Conservation (phyloP, 2,797 vertebrate genomes). For the Tauraco hartlaubi region DNA sequence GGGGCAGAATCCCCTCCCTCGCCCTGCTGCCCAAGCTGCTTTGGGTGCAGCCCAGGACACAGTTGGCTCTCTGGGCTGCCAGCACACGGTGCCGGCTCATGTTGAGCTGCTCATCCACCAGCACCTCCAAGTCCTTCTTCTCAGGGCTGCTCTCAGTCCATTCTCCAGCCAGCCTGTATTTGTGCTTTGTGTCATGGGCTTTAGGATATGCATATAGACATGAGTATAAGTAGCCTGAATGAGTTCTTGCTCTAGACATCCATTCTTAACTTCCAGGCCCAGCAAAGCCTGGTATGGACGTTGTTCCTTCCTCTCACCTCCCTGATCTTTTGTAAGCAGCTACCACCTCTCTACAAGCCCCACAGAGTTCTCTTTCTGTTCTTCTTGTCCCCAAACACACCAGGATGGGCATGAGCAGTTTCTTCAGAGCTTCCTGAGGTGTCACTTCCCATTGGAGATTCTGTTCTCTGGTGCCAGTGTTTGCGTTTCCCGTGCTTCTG, state of each 20-base stretch:
- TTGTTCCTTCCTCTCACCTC: neutral
- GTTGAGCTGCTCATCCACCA: no score
- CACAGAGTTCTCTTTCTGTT: neutral
- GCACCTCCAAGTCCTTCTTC: no score
- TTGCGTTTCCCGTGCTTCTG: neutral
- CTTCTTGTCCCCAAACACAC: neutral
- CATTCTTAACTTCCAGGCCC: neutral
- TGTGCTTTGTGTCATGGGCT: no score
- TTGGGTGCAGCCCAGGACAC: no score
- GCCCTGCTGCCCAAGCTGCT: no score
- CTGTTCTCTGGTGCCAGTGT: neutral
- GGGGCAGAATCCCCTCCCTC: no score
- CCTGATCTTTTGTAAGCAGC: neutral
- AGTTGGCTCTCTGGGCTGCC: no score
- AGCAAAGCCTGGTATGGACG: neutral
- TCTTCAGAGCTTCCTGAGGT: neutral
- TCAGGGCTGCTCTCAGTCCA: no score
- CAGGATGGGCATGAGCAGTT: neutral
- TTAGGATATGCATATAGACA: neutral
- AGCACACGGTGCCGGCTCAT: no score
- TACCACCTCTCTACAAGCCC: rapidly evolving
- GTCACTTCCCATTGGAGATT: neutral
- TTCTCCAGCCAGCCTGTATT: no score
- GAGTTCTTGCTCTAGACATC: neutral
- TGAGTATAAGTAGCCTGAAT: neutral